Conservation (phyloP, 1,140 invertebrate species). For the Trichogramma pretiosum region DNA sequence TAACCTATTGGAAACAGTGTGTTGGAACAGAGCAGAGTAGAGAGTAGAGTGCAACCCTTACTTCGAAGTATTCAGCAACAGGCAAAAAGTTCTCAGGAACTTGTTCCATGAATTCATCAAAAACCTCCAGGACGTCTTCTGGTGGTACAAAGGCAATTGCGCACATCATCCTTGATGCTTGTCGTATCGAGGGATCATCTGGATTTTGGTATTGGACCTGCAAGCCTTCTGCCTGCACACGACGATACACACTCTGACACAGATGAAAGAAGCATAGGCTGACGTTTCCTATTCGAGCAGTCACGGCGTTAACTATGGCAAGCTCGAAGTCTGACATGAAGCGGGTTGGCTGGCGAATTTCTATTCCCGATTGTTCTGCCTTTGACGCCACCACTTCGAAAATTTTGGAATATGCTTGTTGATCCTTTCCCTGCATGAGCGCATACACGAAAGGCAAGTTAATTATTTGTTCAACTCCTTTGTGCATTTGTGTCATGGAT, state of each 20-base stretch:
- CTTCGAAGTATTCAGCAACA: conserved; percentile 8
- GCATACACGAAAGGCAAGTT: too few species aligned
- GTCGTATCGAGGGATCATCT: conserved; percentile 6
- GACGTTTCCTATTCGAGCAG: background rate
- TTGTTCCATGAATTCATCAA: conserved; percentile 7
- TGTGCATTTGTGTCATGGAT: too few species aligned
- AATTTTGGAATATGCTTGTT: too few species aligned
- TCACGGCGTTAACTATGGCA: background rate
- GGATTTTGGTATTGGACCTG: conserved; percentile 2
- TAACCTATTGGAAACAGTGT: background rate
- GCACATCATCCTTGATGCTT: background rate
- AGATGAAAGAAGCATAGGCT: conserved; percentile 11
- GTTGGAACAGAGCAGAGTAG: background rate
- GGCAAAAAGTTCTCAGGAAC: conserved; percentile 4
- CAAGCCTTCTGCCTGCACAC: conserved; percentile 6
- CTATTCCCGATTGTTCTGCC: too few species aligned
- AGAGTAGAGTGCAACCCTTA: too few species aligned
- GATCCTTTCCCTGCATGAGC: too few species aligned
- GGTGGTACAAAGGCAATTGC: conserved; percentile 7
- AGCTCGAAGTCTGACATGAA: too few species aligned
- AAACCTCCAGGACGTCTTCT: conserved; percentile 1
- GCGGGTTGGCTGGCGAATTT: too few species aligned
- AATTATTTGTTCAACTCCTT: too few species aligned
- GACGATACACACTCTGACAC: too few species aligned
- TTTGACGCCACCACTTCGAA: too few species aligned